Conservation (phyloP, 2,797 vertebrate genomes). For the Chiloscyllium punctatum region DNA sequence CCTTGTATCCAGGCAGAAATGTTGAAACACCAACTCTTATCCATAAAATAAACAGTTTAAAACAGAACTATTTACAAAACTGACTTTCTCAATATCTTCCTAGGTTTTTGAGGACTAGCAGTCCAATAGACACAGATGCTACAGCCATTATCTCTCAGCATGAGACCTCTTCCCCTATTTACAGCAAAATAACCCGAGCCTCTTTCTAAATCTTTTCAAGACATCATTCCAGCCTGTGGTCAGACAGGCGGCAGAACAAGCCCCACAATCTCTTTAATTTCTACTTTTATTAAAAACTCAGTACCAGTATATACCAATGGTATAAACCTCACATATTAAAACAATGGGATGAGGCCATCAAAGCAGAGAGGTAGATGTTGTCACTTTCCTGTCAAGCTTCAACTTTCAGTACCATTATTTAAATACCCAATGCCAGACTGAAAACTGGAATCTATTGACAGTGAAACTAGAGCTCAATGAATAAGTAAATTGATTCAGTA, state of each 20-base stretch:
- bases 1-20: background rate
- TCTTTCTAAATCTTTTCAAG: background rate
- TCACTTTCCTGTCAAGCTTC: background rate
- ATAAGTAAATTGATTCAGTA: conserved; percentile 8
- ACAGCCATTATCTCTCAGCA: background rate
- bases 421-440: background rate
- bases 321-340: background rate
- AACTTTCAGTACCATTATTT: background rate
- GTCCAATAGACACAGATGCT: background rate
- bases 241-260: background rate
- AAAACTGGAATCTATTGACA: background rate
- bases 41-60: background rate
- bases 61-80: background rate
- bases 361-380: background rate
- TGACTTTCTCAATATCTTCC: background rate
- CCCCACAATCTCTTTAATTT: no score
- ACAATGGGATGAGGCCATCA: background rate
- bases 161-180: background rate
- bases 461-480: conserved; percentile 13
- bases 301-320: no score
- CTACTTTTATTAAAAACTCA: no score
- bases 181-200: background rate
- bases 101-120: background rate
- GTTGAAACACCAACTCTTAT: background rate
- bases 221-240: background rate